Conservation (phyloP, 2,888 invertebrate species). For the Ethmia dodecea region DNA sequence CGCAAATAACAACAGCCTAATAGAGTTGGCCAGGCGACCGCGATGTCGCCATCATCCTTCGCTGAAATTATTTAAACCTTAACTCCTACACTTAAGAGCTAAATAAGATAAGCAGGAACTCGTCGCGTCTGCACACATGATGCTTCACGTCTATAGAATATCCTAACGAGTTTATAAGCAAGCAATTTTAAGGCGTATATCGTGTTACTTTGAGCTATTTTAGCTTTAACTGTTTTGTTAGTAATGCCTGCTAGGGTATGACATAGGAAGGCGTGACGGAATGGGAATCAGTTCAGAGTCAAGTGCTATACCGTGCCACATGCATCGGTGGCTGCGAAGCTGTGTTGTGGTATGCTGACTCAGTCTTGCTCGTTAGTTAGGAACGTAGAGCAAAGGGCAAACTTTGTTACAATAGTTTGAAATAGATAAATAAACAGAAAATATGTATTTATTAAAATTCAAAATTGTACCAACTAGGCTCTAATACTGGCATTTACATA, state of each 20-base stretch:
- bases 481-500: too few species aligned
- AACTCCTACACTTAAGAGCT: constrained; percentile 35
- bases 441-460: too few species aligned
- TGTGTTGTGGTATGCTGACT: too few species aligned
- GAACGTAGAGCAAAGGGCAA: too few species aligned
- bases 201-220: constrained; percentile 1
- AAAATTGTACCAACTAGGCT: too few species aligned
- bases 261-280: constrained; percentile 42
- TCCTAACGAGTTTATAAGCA: constrained; percentile 21
- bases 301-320: constrained; percentile 43
- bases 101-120: constrained; percentile 29
- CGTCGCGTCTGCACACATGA: constrained; percentile 30
- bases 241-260: too few species aligned
- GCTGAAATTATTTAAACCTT: constrained; percentile 42
- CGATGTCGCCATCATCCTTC: constrained; percentile 18
- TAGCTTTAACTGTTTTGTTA: too few species aligned
- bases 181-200: constrained; percentile 25
- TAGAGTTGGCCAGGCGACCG: constrained; percentile 38
- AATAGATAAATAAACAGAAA: too few species aligned
- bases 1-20: constrained; percentile 49
- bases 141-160: constrained; percentile 26
- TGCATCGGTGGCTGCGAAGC: constrained; percentile 26
- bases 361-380: too few species aligned
- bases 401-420: too few species aligned
- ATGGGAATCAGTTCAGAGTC: constrained; percentile 39